These are phyloP conservation scores for Metopolophium dirhodum DNA, from an alignment of 1,140 invertebrate species.

Conservation along the genomic window DNA sequence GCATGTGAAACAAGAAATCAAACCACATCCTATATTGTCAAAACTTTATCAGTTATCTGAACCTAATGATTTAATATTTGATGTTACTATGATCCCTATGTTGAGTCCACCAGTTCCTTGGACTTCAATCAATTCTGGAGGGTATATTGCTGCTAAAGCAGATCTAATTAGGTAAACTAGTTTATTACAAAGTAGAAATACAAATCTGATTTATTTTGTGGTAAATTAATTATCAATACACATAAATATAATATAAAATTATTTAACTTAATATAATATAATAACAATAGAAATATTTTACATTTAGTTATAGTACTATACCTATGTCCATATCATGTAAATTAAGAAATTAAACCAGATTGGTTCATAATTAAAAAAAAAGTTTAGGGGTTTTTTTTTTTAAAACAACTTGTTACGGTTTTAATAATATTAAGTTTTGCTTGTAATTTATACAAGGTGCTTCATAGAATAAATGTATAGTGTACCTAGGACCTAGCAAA, in stretches of 20 bases:
- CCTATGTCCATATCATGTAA: background rate
- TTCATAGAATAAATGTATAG: background rate
- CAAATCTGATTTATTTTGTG: background rate
- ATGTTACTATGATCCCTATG: constrained; percentile 75
- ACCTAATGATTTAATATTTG: constrained; percentile 74
- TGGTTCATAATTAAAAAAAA: background rate
- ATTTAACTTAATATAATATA: background rate
- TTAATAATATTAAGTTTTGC: background rate
- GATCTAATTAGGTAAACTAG: constrained; percentile 69
- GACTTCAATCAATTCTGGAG: constrained; percentile 72
- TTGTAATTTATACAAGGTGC: background rate
- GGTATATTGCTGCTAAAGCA: constrained; percentile 76
- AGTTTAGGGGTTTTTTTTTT: background rate
- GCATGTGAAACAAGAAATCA: constrained; percentile 76
- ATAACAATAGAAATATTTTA: background rate
- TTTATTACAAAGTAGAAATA: background rate
- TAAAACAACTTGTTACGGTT: background rate
- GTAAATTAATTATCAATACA: background rate
- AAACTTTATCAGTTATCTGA: constrained; percentile 73
- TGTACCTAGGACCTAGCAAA: background rate
- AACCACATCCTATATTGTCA: constrained; percentile 80
- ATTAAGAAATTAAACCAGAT: background rate
- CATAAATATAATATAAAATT: no score
- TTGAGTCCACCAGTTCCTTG: constrained; percentile 84
- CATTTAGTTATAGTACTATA: background rate